Evolutionary conservation across 2,113 vertebrate genomes (phyloP), one percentile per base, ranked within the genome.

Genomic region (Camelus dromedarius): DNA sequence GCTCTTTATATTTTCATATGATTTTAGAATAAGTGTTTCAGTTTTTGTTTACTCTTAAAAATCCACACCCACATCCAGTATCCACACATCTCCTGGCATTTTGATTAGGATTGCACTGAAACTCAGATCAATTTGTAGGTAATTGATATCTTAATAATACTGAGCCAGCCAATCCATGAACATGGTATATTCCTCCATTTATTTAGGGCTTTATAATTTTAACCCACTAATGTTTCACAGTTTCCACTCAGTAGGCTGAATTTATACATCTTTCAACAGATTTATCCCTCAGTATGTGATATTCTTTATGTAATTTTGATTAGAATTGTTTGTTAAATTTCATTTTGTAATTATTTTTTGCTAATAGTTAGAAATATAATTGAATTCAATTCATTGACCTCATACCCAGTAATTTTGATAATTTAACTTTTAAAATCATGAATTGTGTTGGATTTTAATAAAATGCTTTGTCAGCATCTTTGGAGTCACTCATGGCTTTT

Each of bases 291-390:
- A 50, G 16, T 97, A 56, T 76, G 15, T 95, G 38, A 75, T 93
- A 42, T 75, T 96, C 64, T 92, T 96, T 54, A 66, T 89, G 48
- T 24, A 76, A 92, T 92, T 95, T 96, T 84, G 96, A 50, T 96
- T 89, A 92, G 64, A 95, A 76, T 79, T 42, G 2, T 48, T 90
- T 42, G 9, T 89, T 73, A 84, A 58, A 26, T 96, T 89, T 91
- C 4, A 70, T 60, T 97, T 96, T 91, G 64, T 95, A 56, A 76
- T 93, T 95, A 42, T 73, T 81, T 81, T 48, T 75, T 89, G 60
- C 38, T 92, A 72, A 50, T 64, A 64, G 76, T 35, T 56, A 79
- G 32, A 79, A 76, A 28, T 56, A 56, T 7, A 35, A 1, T 16
- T 56, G 52, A 87, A 83, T 93, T 77, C 86, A 86, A 52, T 95